phyloP scores from a whole-genome alignment of 2,797 vertebrate species.

The Sorex maritimensis region DNA sequence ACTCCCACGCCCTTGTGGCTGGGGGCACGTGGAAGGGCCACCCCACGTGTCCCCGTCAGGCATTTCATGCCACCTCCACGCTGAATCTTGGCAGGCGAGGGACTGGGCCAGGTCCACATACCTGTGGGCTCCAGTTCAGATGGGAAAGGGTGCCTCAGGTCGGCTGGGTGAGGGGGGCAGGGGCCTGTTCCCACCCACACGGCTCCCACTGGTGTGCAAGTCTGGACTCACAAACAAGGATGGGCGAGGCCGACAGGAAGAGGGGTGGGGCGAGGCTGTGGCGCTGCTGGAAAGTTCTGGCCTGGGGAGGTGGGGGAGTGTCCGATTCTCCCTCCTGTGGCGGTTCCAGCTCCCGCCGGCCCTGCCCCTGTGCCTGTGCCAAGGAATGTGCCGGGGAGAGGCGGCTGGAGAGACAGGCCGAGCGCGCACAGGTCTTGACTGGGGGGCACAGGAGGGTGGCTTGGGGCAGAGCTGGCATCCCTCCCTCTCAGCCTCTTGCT shows the following conservation, averaged over 20 bases:
- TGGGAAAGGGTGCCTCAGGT: not conserved
- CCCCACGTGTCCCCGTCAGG: too few species aligned
- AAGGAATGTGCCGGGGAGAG: slow-evolving; percentile 68
- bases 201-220: too few species aligned
- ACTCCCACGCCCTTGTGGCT: too few species aligned
- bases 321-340: not conserved
- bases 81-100: too few species aligned
- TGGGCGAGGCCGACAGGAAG: slow-evolving; percentile 42
- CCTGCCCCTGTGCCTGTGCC: slow-evolving; percentile 62
- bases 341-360: slow-evolving; percentile 1
- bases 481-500: not conserved
- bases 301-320: slow-evolving; percentile 55
- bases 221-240: not conserved
- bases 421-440: slow-evolving; percentile 76
- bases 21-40: too few species aligned
- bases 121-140: not conserved
- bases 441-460: not conserved
- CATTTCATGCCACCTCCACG: too few species aligned
- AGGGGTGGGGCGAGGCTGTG: not conserved
- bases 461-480: not conserved
- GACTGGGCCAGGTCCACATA: not conserved
- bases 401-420: not conserved
- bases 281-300: slow-evolving; percentile 46
- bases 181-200: too few species aligned
- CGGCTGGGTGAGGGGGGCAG: too few species aligned